Evolutionary conservation across 2,113 vertebrate genomes (phyloP).

Genomic region (Scortum barcoo): DNA sequence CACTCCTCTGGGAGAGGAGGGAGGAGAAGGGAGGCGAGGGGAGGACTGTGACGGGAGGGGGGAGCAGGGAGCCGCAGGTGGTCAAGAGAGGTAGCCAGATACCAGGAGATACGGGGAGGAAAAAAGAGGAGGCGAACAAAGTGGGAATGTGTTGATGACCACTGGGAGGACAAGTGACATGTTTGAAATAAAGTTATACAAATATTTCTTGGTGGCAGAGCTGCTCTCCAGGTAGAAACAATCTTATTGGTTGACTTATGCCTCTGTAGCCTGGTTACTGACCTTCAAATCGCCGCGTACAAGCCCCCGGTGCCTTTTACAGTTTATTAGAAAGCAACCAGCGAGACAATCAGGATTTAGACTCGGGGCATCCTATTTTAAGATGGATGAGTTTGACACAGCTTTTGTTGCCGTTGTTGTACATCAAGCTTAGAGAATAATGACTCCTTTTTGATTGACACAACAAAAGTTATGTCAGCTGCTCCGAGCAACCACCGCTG

Average conservation of each 20-base stretch:
- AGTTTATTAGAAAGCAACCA: not conserved
- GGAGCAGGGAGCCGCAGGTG: slow-evolving; percentile 67
- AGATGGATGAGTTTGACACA: no score
- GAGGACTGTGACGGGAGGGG: slow-evolving; percentile 25
- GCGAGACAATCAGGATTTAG: not conserved
- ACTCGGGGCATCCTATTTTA: not conserved
- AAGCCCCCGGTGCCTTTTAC: no score
- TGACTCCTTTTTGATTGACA: not conserved
- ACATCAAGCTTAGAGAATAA: not conserved
- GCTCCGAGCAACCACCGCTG: not conserved
- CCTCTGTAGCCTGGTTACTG: not conserved
- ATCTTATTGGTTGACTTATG: not conserved
- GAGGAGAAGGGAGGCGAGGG: slow-evolving; percentile 26
- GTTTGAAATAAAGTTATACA: not conserved
- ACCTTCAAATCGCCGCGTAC: not conserved
- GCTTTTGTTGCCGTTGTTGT: no score
- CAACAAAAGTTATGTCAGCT: not conserved
- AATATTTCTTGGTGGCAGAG: slow-evolving; percentile 15
- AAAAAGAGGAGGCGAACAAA: slow-evolving; percentile 26
- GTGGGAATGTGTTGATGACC: slow-evolving; percentile 21
- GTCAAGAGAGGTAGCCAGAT: slow-evolving; percentile 32
- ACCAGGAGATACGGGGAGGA: slow-evolving; percentile 4
- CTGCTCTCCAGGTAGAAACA: not conserved
- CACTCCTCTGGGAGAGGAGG: slow-evolving; percentile 62
- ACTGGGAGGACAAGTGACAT: slow-evolving; percentile 5